Conservation (phyloP, 2,888 invertebrate species). For the Scaeva pyrastri region DNA sequence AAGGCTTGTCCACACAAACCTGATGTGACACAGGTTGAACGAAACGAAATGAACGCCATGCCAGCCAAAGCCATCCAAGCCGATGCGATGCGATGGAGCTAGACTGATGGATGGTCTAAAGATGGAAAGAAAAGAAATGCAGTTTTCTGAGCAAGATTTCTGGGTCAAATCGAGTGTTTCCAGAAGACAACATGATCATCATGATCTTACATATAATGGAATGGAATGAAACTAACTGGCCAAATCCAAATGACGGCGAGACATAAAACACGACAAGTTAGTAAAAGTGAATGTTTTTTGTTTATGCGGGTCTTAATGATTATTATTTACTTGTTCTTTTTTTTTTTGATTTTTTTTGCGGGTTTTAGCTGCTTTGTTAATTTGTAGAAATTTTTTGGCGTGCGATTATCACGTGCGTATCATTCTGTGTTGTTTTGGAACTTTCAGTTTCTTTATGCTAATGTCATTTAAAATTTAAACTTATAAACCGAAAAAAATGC, state of each 20-base stretch:
- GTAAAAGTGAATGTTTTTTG: constrained; percentile 69
- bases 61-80: background rate
- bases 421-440: constrained; percentile 43
- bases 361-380: constrained; percentile 41
- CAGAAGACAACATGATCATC: constrained; percentile 14
- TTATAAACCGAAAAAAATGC: constrained; percentile 20
- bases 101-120: constrained; percentile 53
- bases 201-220: constrained; percentile 35
- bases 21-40: constrained; percentile 51
- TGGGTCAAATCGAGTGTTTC: constrained; percentile 62
- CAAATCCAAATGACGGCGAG: background rate
- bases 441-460: constrained; percentile 72
- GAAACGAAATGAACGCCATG: too few relatives aligned
- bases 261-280: constrained; percentile 12
- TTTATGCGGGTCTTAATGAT: constrained; percentile 32
- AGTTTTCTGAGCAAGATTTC: constrained; percentile 41
- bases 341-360: background rate
- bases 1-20: constrained; percentile 55
- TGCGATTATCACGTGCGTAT: constrained; percentile 24
- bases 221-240: constrained; percentile 18
- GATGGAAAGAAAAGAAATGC: constrained; percentile 56
- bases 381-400: constrained; percentile 55
- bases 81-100: background rate
- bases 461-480: constrained; percentile 12
- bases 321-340: background rate